Percentiles rank a stretch among this genome's conserved stretches.
Conservation (phyloP, 2,888 invertebrate genomes). For the Cosmia pyralina region DNA sequence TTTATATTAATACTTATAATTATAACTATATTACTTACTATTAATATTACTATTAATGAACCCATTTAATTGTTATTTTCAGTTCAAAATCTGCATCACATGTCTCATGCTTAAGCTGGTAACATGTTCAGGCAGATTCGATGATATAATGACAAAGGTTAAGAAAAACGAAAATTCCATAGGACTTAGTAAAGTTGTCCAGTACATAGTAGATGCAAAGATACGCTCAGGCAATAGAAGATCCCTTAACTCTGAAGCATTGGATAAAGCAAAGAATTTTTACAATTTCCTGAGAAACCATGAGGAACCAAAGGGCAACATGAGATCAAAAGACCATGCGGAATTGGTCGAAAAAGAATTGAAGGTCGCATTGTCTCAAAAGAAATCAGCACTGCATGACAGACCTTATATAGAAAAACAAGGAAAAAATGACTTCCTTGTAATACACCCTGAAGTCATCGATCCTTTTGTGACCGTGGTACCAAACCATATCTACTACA, state of each 20-base stretch:
- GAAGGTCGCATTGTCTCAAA: constrained; percentile 59
- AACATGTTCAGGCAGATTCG: not conserved
- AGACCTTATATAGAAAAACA: constrained; percentile 73
- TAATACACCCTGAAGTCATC: constrained; percentile 65
- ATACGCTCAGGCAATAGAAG: constrained; percentile 24
- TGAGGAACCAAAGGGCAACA: fast-evolving
- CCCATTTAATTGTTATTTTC: constrained; percentile 26
- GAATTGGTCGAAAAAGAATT: constrained; percentile 72
- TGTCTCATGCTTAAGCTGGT: constrained; percentile 28
- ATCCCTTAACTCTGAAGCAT: not conserved
- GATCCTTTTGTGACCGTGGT: constrained; percentile 80
- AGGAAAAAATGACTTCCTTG: constrained; percentile 80
- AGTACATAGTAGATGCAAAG: constrained; percentile 38
- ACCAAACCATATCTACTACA: constrained; percentile 81
- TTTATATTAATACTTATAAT: no score
- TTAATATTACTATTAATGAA: not conserved
- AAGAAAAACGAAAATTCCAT: constrained; percentile 23
- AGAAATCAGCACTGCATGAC: constrained; percentile 72
- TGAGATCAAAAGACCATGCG: constrained; percentile 12
- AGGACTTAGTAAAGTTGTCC: constrained; percentile 37
- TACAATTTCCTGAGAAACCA: not conserved
- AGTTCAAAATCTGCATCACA: constrained; percentile 41
- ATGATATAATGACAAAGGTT: not conserved
- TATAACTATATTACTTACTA: no score
- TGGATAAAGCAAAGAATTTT: constrained; percentile 3